Conservation (phyloP, 2,888 invertebrate genomes). For the Subacronicta megacephala region DNA sequence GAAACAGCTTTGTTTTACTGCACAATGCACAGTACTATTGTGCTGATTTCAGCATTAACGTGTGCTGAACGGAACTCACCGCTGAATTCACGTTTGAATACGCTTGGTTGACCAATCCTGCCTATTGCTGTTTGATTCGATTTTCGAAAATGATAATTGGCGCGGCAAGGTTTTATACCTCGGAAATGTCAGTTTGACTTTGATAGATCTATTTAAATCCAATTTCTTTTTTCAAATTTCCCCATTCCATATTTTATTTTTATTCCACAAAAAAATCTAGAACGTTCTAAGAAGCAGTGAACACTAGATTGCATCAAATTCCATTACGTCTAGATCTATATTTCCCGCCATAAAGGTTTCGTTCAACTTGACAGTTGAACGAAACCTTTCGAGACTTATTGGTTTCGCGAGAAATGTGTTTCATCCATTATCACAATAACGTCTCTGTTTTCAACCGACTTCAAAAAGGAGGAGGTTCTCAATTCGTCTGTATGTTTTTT, state of each 20-base stretch:
- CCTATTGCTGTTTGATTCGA: slow-evolving; percentile 3
- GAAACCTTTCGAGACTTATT: slow-evolving; percentile 13
- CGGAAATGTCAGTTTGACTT: too few relatives aligned
- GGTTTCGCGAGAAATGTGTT: slow-evolving; percentile 11
- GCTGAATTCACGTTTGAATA: slow-evolving; percentile 11
- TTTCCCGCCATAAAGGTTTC: neutral
- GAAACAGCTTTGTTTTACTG: slow-evolving; percentile 30
- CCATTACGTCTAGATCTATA: slow-evolving; percentile 4
- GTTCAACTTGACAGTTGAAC: too few relatives aligned
- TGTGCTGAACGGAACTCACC: slow-evolving; percentile 3
- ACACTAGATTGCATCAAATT: neutral
- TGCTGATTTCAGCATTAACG: slow-evolving; percentile 24
- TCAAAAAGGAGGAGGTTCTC: too few relatives aligned
- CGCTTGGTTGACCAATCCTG: slow-evolving; percentile 9
- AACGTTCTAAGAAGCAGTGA: neutral
- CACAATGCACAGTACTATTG: slow-evolving; percentile 42
- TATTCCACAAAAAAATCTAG: too few relatives aligned
- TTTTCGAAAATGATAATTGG: too few relatives aligned
- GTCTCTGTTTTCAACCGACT: too few relatives aligned
- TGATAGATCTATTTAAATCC: too few relatives aligned
- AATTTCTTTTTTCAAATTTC: too few relatives aligned
- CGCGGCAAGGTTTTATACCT: too few relatives aligned
- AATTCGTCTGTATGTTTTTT: too few relatives aligned
- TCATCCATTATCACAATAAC: slow-evolving; percentile 8
- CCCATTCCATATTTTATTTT: too few relatives aligned